Base-by-base conservation (phyloP, 2,888 invertebrate species). In the Sinelater perroti region DNA sequence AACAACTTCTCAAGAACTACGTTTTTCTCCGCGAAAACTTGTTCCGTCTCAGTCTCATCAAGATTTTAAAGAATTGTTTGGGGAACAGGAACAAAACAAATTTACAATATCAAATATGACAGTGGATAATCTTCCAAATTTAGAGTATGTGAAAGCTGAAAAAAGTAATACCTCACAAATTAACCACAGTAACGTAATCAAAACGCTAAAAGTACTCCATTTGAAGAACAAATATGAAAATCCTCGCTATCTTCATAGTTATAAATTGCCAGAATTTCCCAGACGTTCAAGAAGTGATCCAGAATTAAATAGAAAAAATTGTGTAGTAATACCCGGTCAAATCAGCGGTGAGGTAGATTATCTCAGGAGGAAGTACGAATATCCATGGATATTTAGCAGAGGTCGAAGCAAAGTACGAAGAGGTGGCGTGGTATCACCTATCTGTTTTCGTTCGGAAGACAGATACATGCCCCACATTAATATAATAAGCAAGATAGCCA, bases 401-500 rank as follows among this genome's bases (percentile, higher is more conserved):
- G 82, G 83, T 0, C 73, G 85, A 28, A 78, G 80, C 14, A 77
- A 83, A 2, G 74, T 77, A 6, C 72, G 80, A 61, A 75, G 78
- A 28, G 80, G 80, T 1, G 78, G 81, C n/a, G 76, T 80, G 55
- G 77, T 78, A 13, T 85, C 89, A 1, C 89, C 90, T 0, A 86
- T 89, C 44, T 85, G 85, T 5, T 78, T 90, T 21, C 81, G 85
- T 24, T 80, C 85, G 0, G 86, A 86, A 51, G 89, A 91, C 71
- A 83, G 91, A 8, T 87, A 87, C 62, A 93, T 93, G 92, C 93
- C 93, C 0, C 92, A 90, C 70, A 93, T 93, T 64, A 92, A 93
- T 69, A 87, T 93, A n/a, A 94, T 93, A 67, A 93, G 93, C 67
- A 93, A 93, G 78, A 85, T 91, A 51, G 93, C 92, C 0, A 83